These are phyloP conservation scores for Potamilus streckersoni DNA, from an alignment of 1,140 invertebrate species.

Conservation along the genomic window DNA sequence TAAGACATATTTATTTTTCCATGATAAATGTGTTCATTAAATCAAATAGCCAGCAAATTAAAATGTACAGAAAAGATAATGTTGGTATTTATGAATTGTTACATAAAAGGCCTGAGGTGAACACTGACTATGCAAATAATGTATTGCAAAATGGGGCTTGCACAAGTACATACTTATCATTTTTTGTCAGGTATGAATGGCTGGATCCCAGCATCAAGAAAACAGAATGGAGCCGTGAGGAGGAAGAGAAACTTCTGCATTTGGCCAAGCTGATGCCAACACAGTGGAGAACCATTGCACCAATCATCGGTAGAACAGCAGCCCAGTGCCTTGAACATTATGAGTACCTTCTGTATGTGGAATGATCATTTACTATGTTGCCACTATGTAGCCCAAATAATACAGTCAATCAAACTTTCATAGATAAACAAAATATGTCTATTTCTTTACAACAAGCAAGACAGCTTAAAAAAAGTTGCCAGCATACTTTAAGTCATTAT, in stretches of 20 bases:
- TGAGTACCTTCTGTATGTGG: conserved; percentile 91
- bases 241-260: conserved; percentile 98
- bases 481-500: too few relatives aligned
- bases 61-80: too few relatives aligned
- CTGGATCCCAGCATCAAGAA: conserved; percentile 99
- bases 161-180: too few relatives aligned
- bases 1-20: too few relatives aligned
- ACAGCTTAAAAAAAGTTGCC: too few relatives aligned
- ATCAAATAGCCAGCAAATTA: too few relatives aligned
- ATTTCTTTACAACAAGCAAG: conserved; percentile 14
- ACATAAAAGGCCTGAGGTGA: too few relatives aligned
- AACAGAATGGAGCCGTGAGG: conserved; percentile 99
- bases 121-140: too few relatives aligned
- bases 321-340: conserved; percentile 98
- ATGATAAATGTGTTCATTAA: too few relatives aligned
- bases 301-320: conserved; percentile 98
- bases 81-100: too few relatives aligned
- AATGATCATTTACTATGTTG: not conserved
- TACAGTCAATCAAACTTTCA: not conserved
- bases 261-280: conserved; percentile 99
- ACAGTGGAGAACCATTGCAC: conserved; percentile 99
- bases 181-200: conserved; percentile 86
- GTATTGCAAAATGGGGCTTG: too few relatives aligned
- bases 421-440: not conserved
- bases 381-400: not conserved